These are phyloP conservation scores for Ischnus inquisitorius DNA, from an alignment of 2,888 invertebrate genomes.

Conservation along the genomic window DNA sequence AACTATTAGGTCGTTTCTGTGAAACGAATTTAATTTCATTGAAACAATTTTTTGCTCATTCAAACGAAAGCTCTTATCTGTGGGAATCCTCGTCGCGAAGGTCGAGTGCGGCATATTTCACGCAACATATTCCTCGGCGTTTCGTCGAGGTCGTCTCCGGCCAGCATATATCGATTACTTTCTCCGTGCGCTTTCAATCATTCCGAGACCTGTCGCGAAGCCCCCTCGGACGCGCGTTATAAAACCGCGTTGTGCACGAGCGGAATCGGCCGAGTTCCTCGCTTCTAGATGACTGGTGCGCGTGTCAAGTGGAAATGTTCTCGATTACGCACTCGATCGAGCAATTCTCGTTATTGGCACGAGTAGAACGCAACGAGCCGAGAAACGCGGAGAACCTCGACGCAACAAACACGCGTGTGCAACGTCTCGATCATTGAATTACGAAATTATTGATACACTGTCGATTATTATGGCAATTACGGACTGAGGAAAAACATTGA, in stretches of 20 bases:
- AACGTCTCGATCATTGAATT: constrained; percentile 1
- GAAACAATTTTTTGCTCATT: not conserved
- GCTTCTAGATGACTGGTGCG: constrained; percentile 1
- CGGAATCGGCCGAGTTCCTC: not conserved
- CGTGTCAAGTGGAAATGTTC: constrained; percentile 58
- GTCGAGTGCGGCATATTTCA: not conserved
- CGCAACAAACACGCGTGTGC: not conserved
- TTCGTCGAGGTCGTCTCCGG: not conserved
- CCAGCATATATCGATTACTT: not conserved
- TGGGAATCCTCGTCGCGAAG: not conserved
- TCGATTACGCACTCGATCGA: constrained; percentile 59
- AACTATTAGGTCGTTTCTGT: no score
- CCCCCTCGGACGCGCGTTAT: constrained; percentile 6
- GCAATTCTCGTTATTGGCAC: constrained; percentile 53
- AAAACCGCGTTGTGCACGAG: not conserved
- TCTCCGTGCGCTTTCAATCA: constrained; percentile 16
- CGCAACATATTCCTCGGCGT: not conserved
- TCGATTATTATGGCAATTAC: not conserved
- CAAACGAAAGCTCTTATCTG: not conserved
- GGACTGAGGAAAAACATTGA: not conserved
- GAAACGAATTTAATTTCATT: no score
- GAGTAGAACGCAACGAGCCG: not conserved
- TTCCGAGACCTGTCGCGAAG: constrained; percentile 6
- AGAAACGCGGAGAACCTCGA: constrained; percentile 15
- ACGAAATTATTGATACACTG: not conserved